phyloP scores from a whole-genome alignment of 2,113 vertebrate genomes.

The Datnioides undecimradiatus region DNA sequence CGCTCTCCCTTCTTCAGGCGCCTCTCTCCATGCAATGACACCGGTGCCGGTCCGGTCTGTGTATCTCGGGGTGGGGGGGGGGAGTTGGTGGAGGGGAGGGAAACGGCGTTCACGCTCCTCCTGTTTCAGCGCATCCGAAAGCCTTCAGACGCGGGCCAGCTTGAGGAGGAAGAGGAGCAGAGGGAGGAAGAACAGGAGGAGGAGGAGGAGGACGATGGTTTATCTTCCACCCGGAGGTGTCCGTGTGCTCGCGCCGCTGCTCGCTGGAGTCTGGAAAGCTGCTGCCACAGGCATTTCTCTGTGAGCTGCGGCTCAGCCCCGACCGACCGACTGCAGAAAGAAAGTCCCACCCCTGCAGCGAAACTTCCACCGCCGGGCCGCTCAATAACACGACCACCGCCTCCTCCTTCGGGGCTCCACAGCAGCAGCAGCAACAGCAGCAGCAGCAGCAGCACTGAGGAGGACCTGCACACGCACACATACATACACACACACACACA shows the following conservation, averaged over 20 bases:
- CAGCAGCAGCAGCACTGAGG: slow-evolving; percentile 27
- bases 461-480: slow-evolving; percentile 5
- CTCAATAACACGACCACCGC: slow-evolving; percentile 55
- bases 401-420: slow-evolving; percentile 54
- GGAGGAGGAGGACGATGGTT: slow-evolving; percentile 8
- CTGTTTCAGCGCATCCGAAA: slow-evolving; percentile 53
- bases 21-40: slow-evolving; percentile 80
- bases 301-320: slow-evolving; percentile 59
- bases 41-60: slow-evolving; percentile 48
- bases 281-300: slow-evolving; percentile 68
- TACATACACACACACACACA: not conserved
- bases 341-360: slow-evolving; percentile 85
- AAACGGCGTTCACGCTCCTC: slow-evolving; percentile 36
- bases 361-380: slow-evolving; percentile 73
- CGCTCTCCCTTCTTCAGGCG: slow-evolving; percentile 80
- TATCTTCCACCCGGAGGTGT: slow-evolving; percentile 30
- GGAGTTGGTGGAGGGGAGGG: slow-evolving; percentile 7
- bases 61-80: slow-evolving; percentile 13
- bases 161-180: slow-evolving; percentile 21
- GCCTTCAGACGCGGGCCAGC: slow-evolving; percentile 21
- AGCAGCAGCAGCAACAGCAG: slow-evolving; percentile 47
- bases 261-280: slow-evolving; percentile 52
- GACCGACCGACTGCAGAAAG: slow-evolving; percentile 71
- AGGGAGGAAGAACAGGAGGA: not conserved
- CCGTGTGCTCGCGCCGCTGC: slow-evolving; percentile 25